These are phyloP conservation scores for Hoplodrina blanda DNA, from an alignment of 2,888 invertebrate species.

Conservation along the genomic window DNA sequence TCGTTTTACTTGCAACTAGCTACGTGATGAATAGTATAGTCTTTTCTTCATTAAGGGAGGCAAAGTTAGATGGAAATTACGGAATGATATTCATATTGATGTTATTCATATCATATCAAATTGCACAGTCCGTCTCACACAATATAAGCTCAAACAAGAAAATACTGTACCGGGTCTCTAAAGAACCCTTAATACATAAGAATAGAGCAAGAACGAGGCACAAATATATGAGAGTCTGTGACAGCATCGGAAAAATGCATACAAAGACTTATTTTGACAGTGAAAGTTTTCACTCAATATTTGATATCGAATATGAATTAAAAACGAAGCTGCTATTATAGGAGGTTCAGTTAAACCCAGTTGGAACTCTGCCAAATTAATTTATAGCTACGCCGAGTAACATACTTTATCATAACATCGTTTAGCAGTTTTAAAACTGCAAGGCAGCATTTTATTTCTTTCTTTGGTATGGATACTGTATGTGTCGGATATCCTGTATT, in stretches of 20 bases:
- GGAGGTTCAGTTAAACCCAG: constrained; percentile 39
- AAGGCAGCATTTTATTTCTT: constrained; percentile 32
- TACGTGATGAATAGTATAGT: too few species aligned
- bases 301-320: constrained; percentile 35
- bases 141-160: background rate
- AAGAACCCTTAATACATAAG: background rate
- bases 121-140: too few species aligned
- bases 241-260: background rate
- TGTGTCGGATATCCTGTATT: background rate
- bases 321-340: constrained; percentile 33
- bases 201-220: constrained; percentile 13
- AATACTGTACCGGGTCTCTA: background rate
- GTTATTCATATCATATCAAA: too few species aligned
- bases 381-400: constrained; percentile 56
- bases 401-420: constrained; percentile 61
- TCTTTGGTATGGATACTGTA: constrained; percentile 25
- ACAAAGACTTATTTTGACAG: constrained; percentile 3
- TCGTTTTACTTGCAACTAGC: too few species aligned
- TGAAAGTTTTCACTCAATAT: constrained; percentile 26
- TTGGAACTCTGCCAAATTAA: constrained; percentile 60
- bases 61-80: too few species aligned
- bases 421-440: constrained; percentile 49
- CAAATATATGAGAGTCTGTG: constrained; percentile 9
- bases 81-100: too few species aligned
- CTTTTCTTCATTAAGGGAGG: too few species aligned